phyloP scores from a whole-genome alignment of 2,797 vertebrate genomes.

The Eulemur albifrons region DNA sequence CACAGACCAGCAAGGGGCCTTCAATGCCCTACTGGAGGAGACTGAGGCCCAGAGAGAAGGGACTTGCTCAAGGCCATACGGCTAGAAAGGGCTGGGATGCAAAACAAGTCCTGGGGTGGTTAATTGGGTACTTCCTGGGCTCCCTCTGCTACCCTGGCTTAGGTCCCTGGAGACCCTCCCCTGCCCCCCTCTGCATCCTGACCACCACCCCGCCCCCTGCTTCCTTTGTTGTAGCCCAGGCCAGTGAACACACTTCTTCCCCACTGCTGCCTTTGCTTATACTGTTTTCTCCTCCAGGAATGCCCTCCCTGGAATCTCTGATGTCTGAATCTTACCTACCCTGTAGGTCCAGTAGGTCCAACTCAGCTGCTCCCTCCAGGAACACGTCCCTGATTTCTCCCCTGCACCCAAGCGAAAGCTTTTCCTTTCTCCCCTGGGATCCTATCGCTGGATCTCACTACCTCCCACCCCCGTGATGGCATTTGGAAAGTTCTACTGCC shows the following conservation, averaged over 20 bases:
- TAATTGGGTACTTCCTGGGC: background rate
- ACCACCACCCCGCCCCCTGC: background rate
- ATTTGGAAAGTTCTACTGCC: background rate
- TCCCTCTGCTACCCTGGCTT: background rate
- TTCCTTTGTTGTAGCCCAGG: background rate
- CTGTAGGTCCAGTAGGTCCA: background rate
- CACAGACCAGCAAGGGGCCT: background rate
- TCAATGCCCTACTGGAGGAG: background rate
- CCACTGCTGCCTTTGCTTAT: background rate
- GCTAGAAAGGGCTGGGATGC: background rate
- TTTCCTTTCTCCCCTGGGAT: background rate
- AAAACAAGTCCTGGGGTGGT: background rate
- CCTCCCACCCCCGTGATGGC: background rate
- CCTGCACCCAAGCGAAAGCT: background rate
- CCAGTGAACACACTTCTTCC: background rate
- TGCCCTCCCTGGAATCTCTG: background rate
- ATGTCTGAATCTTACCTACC: background rate
- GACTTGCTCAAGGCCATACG: background rate
- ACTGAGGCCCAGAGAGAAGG: background rate
- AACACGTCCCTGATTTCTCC: background rate
- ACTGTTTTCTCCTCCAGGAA: background rate
- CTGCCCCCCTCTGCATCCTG: background rate
- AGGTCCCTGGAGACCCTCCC: background rate
- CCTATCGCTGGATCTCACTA: background rate
- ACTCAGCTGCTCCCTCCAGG: background rate